These are phyloP conservation scores for Struthidea cinerea DNA, from an alignment of 2,113 vertebrate genomes.

Conservation along the genomic window DNA sequence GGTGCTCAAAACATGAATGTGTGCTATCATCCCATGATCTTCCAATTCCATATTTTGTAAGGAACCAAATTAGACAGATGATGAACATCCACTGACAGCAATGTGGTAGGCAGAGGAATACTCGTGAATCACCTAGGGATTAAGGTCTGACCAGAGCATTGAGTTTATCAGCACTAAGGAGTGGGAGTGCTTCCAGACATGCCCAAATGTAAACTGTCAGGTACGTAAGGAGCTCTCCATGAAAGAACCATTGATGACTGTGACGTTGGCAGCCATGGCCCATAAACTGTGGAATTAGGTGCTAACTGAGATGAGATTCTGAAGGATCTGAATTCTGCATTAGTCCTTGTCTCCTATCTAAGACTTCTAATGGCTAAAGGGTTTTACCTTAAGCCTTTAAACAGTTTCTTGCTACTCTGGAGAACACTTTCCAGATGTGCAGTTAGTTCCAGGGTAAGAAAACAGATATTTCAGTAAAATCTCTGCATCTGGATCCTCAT, in stretches of 20 bases:
- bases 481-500: neutral
- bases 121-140: neutral
- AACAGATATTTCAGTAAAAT: neutral
- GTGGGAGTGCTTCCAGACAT: neutral
- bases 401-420: neutral
- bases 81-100: neutral
- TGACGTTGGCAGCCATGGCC: neutral
- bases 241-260: neutral
- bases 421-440: neutral
- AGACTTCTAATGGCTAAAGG: neutral
- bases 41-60: neutral
- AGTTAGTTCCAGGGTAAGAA: neutral
- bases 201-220: neutral
- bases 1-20: neutral
- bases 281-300: neutral
- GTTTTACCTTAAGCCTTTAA: neutral
- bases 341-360: neutral
- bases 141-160: neutral
- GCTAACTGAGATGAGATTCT: neutral
- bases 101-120: neutral
- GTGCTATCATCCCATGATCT: fast-evolving
- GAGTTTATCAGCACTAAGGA: neutral
- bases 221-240: neutral
- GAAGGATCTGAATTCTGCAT: neutral
- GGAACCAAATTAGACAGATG: neutral